These are phyloP conservation scores for Heliconius nattereri DNA, from an alignment of 1,140 invertebrate genomes.

Conservation along the genomic window DNA sequence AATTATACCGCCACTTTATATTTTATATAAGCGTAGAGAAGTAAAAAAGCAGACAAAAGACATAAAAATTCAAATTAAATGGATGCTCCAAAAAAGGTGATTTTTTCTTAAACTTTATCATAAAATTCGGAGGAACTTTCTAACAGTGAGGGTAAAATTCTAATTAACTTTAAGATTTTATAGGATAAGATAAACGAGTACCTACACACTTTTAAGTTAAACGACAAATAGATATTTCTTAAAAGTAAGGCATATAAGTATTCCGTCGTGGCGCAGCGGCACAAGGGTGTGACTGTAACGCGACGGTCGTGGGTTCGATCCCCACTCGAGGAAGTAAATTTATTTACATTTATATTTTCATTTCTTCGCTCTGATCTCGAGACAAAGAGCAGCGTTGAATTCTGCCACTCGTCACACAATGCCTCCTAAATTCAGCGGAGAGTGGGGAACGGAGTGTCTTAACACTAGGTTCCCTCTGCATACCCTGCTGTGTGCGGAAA, in stretches of 20 bases:
- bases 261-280: too few relatives aligned
- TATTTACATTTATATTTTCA: too few relatives aligned
- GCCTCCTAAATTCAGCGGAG: too few relatives aligned
- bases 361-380: too few relatives aligned
- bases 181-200: background rate
- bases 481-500: too few relatives aligned
- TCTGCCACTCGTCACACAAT: too few relatives aligned
- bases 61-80: background rate
- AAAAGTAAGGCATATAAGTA: background rate
- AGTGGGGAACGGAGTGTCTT: too few relatives aligned
- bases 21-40: background rate
- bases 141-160: background rate
- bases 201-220: background rate
- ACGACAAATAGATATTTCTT: background rate
- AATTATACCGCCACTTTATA: background rate
- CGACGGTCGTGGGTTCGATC: too few relatives aligned
- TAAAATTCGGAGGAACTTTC: background rate
- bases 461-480: too few relatives aligned
- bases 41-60: background rate
- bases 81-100: background rate
- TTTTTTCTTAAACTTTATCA: background rate
- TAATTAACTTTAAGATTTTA: background rate
- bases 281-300: too few relatives aligned
- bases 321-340: too few relatives aligned
- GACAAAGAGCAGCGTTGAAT: too few relatives aligned